These are phyloP conservation scores for Sitta europaea DNA, from an alignment of 2,113 vertebrate species.

Conservation along the genomic window DNA sequence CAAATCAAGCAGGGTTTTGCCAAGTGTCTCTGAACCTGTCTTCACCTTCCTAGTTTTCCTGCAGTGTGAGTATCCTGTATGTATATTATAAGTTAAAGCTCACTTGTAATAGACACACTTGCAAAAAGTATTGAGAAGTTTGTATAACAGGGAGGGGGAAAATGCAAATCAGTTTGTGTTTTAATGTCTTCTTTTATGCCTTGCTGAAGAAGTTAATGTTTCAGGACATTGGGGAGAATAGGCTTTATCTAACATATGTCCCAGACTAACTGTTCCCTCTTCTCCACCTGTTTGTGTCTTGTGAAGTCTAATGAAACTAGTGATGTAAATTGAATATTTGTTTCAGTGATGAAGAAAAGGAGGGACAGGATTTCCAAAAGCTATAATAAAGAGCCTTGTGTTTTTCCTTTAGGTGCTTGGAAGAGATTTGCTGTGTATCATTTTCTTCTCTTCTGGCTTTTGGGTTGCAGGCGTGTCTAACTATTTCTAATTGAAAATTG, in stretches of 20 bases:
- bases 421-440: background rate
- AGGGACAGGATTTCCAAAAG: background rate
- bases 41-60: background rate
- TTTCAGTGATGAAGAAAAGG: background rate
- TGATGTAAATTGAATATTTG: background rate
- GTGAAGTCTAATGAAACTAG: background rate
- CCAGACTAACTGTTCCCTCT: background rate
- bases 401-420: background rate
- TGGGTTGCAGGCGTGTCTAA: background rate
- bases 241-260: fast-evolving
- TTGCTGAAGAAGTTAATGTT: background rate
- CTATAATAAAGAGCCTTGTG: background rate
- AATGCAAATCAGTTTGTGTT: background rate
- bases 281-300: background rate
- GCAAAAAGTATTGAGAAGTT: background rate
- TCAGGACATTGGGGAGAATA: background rate
- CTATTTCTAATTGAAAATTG: background rate
- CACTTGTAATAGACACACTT: background rate
- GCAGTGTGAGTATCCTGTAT: background rate
- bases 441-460: background rate
- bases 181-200: background rate
- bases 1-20: background rate
- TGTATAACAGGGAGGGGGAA: fast-evolving
- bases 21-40: background rate
- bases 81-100: background rate